Evolutionary conservation across 2,113 vertebrate species (phyloP), one percentile per base, ranked within the genome.

Genomic region (Gobius niger): DNA sequence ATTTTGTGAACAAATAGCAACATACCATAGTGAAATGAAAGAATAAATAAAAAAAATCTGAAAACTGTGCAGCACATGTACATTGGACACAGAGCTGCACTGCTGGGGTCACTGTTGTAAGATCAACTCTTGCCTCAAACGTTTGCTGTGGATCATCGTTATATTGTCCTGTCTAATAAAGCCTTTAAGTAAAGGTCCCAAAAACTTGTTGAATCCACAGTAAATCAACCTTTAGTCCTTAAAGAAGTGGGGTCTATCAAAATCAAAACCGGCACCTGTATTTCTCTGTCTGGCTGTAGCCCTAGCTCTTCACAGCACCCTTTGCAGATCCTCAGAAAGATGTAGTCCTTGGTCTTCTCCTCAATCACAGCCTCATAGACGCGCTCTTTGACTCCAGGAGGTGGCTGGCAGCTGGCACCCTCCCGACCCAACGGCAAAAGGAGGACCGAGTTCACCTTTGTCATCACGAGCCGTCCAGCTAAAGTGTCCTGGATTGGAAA

Each of bases 321-420:
- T 90, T 94, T 97, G 90, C 96, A 98, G 89, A 99, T 92, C 87
- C 98, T 95, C 88, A 99, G 90, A 90, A 99, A 99, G 91, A 99
- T 98, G 93, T 98, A 98, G 47, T 99, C 97, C 93, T 99, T 99
- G 71, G 98, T 99, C 90, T 99, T 99, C 88, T 99, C 98, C 89
- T 99, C 97, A 11, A 99, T 99, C 80, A 96, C 92, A 76, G 96
- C 96, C 91, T 99, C 96, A 70, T 95, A 98, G 71, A 99, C 98
- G 41, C 97, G 95, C 90, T 99, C 98, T 94, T 97, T 99, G 90
- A 95, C 94, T 81, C 96, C 95, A 70, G 97, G 94, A 54, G 91
- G 94, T 57, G 95, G 93, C 18, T 89, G 92, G 85, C 85, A 88
- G 89, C 63, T 69, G 47, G 80, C 0, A 5, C 93, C 95, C 56